These are phyloP conservation scores for Tiaroga cobitis DNA, from an alignment of 2,797 vertebrate species.

Conservation along the genomic window DNA sequence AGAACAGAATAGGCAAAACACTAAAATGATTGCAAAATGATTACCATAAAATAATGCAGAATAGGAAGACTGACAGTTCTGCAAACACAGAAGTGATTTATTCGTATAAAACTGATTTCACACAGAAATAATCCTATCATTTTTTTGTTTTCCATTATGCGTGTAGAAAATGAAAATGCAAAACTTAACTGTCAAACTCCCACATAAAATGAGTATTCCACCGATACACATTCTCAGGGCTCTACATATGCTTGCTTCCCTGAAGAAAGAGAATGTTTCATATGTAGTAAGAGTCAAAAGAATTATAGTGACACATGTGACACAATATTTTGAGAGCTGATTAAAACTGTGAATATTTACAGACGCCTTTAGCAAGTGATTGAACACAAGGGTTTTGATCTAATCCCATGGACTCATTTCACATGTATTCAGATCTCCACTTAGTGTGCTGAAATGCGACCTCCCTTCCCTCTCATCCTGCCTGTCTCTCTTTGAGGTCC, in stretches of 20 bases:
- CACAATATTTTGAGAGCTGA: neutral
- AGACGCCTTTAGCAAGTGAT: neutral
- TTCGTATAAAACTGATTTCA: neutral
- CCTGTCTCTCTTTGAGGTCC: constrained; percentile 53
- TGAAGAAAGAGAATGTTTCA: neutral
- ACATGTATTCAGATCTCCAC: constrained; percentile 8
- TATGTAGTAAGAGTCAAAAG: neutral
- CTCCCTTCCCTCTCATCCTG: constrained; percentile 37
- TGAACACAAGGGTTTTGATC: neutral
- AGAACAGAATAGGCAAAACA: neutral
- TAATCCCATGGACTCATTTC: neutral
- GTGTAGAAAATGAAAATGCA: neutral
- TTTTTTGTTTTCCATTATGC: neutral
- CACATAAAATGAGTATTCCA: constrained; percentile 4
- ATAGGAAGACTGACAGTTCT: neutral
- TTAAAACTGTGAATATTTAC: constrained; percentile 19
- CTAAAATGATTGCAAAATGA: neutral
- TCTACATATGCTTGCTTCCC: neutral
- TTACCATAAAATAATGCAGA: neutral
- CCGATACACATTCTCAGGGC: neutral
- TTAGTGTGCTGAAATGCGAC: constrained; percentile 19
- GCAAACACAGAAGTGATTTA: neutral
- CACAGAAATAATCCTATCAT: neutral
- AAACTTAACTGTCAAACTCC: constrained; percentile 6
- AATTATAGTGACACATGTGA: constrained; percentile 10